phyloP scores from a whole-genome alignment of 2,113 vertebrate genomes.

The Ifrita kowaldi region DNA sequence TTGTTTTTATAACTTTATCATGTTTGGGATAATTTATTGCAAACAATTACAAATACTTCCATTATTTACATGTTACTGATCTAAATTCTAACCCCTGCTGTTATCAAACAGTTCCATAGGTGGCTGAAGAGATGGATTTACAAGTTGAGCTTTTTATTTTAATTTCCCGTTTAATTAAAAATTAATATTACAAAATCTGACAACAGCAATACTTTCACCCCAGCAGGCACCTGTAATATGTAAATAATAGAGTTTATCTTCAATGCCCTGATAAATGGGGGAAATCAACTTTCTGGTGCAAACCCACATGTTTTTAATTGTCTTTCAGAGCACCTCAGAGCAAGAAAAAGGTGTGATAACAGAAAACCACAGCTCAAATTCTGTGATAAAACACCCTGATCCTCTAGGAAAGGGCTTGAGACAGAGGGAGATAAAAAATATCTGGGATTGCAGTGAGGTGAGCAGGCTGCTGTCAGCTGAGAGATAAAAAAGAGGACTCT shows the following conservation, averaged over 20 bases:
- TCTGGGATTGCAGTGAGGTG: background rate
- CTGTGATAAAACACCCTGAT: background rate
- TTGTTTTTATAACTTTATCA: background rate
- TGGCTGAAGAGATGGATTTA: background rate
- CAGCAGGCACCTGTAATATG: background rate
- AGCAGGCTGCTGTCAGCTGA: background rate
- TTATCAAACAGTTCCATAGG: background rate
- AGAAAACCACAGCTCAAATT: background rate
- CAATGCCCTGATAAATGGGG: background rate
- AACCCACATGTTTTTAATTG: background rate
- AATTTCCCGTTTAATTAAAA: background rate
- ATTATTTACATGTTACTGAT: background rate
- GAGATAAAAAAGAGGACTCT: background rate
- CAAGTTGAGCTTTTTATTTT: background rate
- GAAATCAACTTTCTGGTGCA: background rate
- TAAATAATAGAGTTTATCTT: background rate
- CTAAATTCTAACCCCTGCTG: background rate
- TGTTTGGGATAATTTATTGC: background rate
- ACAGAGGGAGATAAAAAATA: background rate
- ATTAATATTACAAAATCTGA: background rate
- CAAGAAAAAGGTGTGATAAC: background rate
- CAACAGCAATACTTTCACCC: background rate
- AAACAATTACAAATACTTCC: background rate
- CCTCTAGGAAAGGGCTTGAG: background rate
- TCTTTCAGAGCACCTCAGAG: background rate